Evolutionary conservation across 2,888 invertebrate genomes (phyloP), one percentile per base, ranked within the genome.

Genomic region (Machimus atricapillus): DNA sequence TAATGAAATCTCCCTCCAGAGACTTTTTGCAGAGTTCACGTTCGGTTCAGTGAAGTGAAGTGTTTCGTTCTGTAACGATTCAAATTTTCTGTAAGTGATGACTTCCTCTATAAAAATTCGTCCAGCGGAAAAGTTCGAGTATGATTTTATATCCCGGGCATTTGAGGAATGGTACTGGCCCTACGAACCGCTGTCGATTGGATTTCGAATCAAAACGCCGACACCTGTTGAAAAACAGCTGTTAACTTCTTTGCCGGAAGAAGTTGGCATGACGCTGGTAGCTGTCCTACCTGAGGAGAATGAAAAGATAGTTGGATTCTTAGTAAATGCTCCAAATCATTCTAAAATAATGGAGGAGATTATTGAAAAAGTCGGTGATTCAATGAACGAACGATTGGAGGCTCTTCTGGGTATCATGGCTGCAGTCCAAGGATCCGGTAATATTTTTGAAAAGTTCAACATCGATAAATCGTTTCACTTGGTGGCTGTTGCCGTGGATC

Each of bases 181-280:
- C n/a, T 87, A 89, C 23, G 89, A 89, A 52, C 89, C 89, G 40
- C 86, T 89, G 9, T 89, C 89, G 16, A 66, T 86, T 31, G 88
- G 89, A 12, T 88, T 87, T 85, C 73, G 87, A 19, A 87, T 87
- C 14, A 87, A 86, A 74, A 79, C 66, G 9, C 89, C 88, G 73
- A 87, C 88, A 23, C n/a, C 27, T 9, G 86, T 87, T 27, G 89
- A 89, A 86, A 89, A 89, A 56, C 82, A 87, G 27, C 88, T 88
- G 40, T 87, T 88, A 14, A 87, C 88, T 79, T 66, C 85, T 3
- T 31, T 83, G 9, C 66, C 89, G 7, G 19, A 85, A n/a, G 86
- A 88, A n/a, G 88, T 81, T 31, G 78, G 23, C 23, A 87, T 88
- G 40, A 85, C 87, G n/a, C 56, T 89, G 52, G 73, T 89, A 23